These are phyloP conservation scores for Sebastes kiyomatsui DNA, from an alignment of 2,797 vertebrate genomes.

Conservation along the genomic window DNA sequence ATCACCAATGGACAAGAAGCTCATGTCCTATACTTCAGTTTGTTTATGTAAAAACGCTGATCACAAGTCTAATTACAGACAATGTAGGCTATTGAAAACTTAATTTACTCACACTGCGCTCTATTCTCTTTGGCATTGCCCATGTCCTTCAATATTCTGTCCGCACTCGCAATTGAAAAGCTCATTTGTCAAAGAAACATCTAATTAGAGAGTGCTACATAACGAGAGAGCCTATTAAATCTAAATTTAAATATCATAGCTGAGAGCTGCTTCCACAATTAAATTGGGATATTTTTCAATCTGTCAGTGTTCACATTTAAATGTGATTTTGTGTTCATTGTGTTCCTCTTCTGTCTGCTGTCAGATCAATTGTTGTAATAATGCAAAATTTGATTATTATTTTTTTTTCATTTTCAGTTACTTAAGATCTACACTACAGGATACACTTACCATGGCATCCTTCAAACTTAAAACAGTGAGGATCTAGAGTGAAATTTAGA, in stretches of 20 bases:
- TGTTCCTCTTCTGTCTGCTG: constrained; percentile 7
- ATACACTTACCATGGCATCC: not conserved
- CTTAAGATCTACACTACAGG: not conserved
- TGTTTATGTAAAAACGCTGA: constrained; percentile 25
- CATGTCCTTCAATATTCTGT: constrained; percentile 38
- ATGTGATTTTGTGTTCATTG: constrained; percentile 1
- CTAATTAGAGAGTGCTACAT: constrained; percentile 36
- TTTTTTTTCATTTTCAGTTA: constrained; percentile 6
- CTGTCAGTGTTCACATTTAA: constrained; percentile 1
- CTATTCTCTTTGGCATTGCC: constrained; percentile 11
- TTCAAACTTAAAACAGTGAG: not conserved
- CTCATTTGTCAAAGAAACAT: constrained; percentile 48
- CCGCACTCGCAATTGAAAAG: constrained; percentile 8
- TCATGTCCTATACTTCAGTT: not conserved
- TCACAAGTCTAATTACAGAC: constrained; percentile 17
- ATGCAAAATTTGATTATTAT: not conserved
- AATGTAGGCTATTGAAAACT: constrained; percentile 1
- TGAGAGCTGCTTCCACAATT: constrained; percentile 25
- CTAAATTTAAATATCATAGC: constrained; percentile 29
- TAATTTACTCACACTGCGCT: constrained; percentile 14
- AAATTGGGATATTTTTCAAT: constrained; percentile 26
- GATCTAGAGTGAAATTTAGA: not conserved
- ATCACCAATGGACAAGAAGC: not conserved
- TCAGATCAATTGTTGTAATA: constrained; percentile 23
- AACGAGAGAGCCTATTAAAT: constrained; percentile 23